Conservation (phyloP, 2,113 vertebrate genomes). For the Macrotus californicus region DNA sequence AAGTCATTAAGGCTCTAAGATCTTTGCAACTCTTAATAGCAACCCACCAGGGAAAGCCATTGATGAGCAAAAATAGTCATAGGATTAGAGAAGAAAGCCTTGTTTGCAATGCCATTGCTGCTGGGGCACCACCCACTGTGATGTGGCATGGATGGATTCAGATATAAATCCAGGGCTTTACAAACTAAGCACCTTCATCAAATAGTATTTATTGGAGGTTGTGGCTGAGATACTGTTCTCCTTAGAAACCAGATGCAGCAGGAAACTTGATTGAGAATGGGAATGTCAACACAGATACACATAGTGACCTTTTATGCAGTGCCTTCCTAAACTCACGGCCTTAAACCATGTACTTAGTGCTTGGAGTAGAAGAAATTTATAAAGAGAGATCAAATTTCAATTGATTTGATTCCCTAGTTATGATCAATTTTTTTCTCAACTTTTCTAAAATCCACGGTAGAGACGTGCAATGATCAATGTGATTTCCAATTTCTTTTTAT, state of each 20-base stretch:
- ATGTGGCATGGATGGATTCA: slow-evolving; percentile 49
- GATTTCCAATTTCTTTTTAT: slow-evolving; percentile 10
- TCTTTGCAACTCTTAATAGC: slow-evolving; percentile 50
- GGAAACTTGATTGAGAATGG: slow-evolving; percentile 36
- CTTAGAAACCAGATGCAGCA: slow-evolving; percentile 34
- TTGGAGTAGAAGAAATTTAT: slow-evolving; percentile 18
- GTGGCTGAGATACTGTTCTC: slow-evolving; percentile 46
- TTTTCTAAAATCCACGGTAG: slow-evolving; percentile 23
- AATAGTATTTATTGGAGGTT: slow-evolving; percentile 42
- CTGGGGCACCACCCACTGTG: slow-evolving; percentile 28
- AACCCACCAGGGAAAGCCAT: slow-evolving; percentile 39
- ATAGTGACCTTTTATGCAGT: slow-evolving; percentile 10
- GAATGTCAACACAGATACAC: slow-evolving; percentile 35
- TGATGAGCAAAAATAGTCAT: slow-evolving; percentile 35
- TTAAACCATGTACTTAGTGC: neutral
- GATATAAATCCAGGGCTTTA: slow-evolving; percentile 58
- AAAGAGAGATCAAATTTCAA: neutral
- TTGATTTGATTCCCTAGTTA: neutral
- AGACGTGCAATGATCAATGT: neutral
- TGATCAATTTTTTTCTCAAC: neutral
- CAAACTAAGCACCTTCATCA: slow-evolving; percentile 50
- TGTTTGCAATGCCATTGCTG: slow-evolving; percentile 26
- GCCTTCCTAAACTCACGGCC: neutral
- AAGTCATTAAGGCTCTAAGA: slow-evolving; percentile 45
- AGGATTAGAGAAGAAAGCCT: slow-evolving; percentile 60